Evolutionary conservation across 1,140 invertebrate genomes (phyloP).

Genomic region (Macrobrachium nipponense): DNA sequence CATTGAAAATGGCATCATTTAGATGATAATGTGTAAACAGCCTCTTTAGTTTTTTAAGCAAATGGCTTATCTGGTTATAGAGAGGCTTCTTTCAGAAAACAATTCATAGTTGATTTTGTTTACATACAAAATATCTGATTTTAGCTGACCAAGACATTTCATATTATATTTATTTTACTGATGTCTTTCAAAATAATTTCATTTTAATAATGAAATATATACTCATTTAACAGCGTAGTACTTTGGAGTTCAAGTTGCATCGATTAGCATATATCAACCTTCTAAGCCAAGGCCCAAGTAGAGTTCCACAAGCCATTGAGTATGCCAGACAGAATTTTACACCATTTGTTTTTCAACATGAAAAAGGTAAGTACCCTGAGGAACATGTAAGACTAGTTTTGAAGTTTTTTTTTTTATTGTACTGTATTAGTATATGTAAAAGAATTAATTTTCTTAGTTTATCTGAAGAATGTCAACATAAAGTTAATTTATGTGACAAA

Average conservation of each 20-base stretch:
- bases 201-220: not conserved
- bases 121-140: too few relatives aligned
- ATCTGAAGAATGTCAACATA: too few relatives aligned
- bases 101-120: too few relatives aligned
- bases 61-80: too few relatives aligned
- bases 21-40: too few relatives aligned
- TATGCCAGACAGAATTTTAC: conserved; percentile 89
- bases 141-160: too few relatives aligned
- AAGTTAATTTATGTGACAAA: too few relatives aligned
- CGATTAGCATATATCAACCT: conserved; percentile 79
- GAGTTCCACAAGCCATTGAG: conserved; percentile 82
- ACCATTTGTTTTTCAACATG: conserved; percentile 83
- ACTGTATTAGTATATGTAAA: not conserved
- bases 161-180: too few relatives aligned
- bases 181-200: not conserved
- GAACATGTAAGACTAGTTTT: not conserved
- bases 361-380: conserved; percentile 72
- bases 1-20: too few relatives aligned
- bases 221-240: conserved; percentile 72
- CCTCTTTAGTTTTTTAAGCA: too few relatives aligned
- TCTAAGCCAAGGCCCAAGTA: conserved; percentile 76
- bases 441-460: too few relatives aligned
- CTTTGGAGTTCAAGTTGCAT: conserved; percentile 89
- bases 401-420: not conserved
- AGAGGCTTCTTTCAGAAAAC: too few relatives aligned